Base-by-base conservation (phyloP, 2,888 invertebrate genomes). In the Heliconius sara region DNA sequence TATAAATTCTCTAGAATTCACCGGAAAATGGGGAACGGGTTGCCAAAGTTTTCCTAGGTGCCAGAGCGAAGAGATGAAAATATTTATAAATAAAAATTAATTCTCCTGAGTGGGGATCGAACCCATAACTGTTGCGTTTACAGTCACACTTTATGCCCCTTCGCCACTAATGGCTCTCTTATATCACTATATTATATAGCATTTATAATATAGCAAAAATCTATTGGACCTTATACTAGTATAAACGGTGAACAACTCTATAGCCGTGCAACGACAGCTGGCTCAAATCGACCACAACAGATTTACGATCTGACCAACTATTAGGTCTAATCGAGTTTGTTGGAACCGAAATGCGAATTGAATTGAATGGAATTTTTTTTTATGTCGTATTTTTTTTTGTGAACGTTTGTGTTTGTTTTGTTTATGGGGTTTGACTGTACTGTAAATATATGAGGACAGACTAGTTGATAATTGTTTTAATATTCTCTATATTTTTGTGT, bases 241-340 rank as follows among this genome's bases (percentile, higher is more conserved):
- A 22, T 19, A 75, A 66, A 75, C 71, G 66, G 75, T 70, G 63
- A 81, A 81, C 67, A 76, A 76, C 65, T 79, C 70, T 65, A 73
- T 72, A 77, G 60, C 77, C 77, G 68, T 80, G 79, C 60, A 80
- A 79, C 83, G 80, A 78, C 85, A 84, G 84, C 83, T 85, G 85
- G 74, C 22, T 78, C 88, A 85, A 88, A 88, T 89, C 85, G 86
- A 84, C 86, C 87, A 83, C 79, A 25, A 81, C 81, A 85, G 86
- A 88, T 88, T 88, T 89, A 88, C 85, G 87, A 85, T 70, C 85
- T 78, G 73, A 78, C 83, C 77, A 82, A 81, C 83, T 80, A 84
- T 84, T 83, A 84, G 85, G 81, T 85, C 85, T 84, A 86, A 82
- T 82, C 84, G 82, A 86, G 85, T 65, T 75, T 66, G 65, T 25